Evolutionary conservation across 2,888 invertebrate species (phyloP).

Genomic region (Polydrusus tereticollis): DNA sequence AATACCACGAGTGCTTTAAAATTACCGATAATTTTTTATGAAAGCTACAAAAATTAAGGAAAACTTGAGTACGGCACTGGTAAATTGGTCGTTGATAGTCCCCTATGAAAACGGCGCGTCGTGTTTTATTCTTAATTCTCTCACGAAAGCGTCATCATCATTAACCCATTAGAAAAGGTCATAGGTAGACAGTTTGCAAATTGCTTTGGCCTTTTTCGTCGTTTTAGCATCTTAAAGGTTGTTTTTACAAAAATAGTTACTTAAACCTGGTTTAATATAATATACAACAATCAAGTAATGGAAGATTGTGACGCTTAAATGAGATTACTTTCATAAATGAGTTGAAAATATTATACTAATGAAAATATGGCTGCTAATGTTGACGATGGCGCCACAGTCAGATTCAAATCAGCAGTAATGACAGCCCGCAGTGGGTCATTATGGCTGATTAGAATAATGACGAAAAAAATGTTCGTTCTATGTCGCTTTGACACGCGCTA

Average conservation of each 20-base stretch:
- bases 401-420: constrained; percentile 29
- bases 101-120: not conserved
- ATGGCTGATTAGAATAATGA: constrained; percentile 38
- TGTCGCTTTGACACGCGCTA: constrained; percentile 32
- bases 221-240: constrained; percentile 3
- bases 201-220: constrained; percentile 34
- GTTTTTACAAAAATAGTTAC: no score
- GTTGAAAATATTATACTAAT: no score
- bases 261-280: no score
- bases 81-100: not conserved
- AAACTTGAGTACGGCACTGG: not conserved
- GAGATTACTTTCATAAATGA: no score
- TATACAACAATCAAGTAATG: no score
- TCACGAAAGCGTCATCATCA: constrained; percentile 33
- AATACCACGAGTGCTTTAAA: no score
- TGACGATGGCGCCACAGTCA: constrained; percentile 13
- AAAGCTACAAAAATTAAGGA: not conserved
- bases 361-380: no score
- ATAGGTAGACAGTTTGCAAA: constrained; percentile 36
- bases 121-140: constrained; percentile 16
- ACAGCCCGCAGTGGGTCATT: constrained; percentile 43
- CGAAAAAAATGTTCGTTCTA: constrained; percentile 8
- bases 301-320: no score
- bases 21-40: no score
- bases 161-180: constrained; percentile 40